These are phyloP conservation scores for Sakesphorus luctuosus DNA, from an alignment of 2,113 vertebrate genomes.

Conservation along the genomic window DNA sequence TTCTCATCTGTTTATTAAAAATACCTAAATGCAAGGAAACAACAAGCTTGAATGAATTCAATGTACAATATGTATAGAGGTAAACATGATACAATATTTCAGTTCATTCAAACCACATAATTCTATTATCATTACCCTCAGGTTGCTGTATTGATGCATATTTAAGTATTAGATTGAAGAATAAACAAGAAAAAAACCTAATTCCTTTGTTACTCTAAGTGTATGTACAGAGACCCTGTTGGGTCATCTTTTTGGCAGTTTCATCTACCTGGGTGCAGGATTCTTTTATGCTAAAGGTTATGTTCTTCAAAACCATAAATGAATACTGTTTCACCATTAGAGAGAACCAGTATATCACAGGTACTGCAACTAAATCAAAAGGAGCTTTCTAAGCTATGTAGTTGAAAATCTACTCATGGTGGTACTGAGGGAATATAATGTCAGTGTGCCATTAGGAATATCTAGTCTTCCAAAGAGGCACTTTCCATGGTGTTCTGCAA, in stretches of 20 bases:
- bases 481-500: background rate
- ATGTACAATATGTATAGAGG: background rate
- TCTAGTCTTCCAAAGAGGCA: background rate
- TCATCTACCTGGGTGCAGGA: background rate
- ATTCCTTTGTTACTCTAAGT: background rate
- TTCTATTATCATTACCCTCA: constrained; percentile 25
- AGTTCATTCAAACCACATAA: background rate
- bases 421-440: background rate
- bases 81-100: constrained; percentile 8
- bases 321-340: background rate
- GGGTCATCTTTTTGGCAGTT: background rate
- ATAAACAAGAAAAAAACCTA: background rate
- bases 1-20: constrained; percentile 74
- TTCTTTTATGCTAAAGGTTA: background rate
- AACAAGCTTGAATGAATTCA: constrained; percentile 51
- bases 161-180: constrained; percentile 19
- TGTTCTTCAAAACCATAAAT: background rate
- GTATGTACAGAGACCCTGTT: background rate
- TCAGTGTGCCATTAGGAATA: background rate
- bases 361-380: background rate
- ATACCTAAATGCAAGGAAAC: constrained; percentile 61
- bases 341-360: background rate
- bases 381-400: background rate
- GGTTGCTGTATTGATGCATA: constrained; percentile 24
- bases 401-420: background rate